Evolutionary conservation across 2,797 vertebrate species (phyloP), one percentile per base, ranked within the genome.

Genomic region (Sebastes glaucus): DNA sequence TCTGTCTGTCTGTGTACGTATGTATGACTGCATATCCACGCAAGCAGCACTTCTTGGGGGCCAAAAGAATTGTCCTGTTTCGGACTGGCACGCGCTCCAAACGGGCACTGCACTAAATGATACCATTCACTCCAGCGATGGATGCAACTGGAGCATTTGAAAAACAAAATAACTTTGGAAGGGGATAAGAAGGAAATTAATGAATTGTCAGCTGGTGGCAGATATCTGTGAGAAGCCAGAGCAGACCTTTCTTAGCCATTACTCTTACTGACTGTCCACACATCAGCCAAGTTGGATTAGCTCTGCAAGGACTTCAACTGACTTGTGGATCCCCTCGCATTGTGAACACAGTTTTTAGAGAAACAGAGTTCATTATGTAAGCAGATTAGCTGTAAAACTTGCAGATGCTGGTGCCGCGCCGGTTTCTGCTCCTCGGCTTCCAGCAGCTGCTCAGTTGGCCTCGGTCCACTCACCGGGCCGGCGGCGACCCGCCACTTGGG

Each of bases 401-500:
- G 71, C 84, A 88, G 89, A 89, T 83, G 85, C 87, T 76, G 86
- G 23, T 78, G 83, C 66, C 2, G 28, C 28, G 80, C 64, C 59
- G 78, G 30, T 64, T 70, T 80, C 38, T 66, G 71, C 77, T 78
- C 68, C 69, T 77, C 74, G 23, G 69, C 79, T 81, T 77, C 80
- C 76, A 85, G 83, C 92, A 93, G 92, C 91, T 94, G 92, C 83
- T 89, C 52, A 10, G 22, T 84, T 92, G 93, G 90, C 87, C n/a
- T 25, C 3, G 0, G 53, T 89, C 91, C 90, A 89, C 71, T 80
- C 63, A 6, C 13, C 27, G 13, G 64, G 80, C 85, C 27, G 22
- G 53, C 76, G 81, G 82, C 22, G 22, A 82, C 78, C 82, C 33
- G 71, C 61, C 73, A 49, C 86, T 88, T 59, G 4, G 78, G 70